Conservation (phyloP, 2,797 vertebrate species). For the Cynopterus sphinx region DNA sequence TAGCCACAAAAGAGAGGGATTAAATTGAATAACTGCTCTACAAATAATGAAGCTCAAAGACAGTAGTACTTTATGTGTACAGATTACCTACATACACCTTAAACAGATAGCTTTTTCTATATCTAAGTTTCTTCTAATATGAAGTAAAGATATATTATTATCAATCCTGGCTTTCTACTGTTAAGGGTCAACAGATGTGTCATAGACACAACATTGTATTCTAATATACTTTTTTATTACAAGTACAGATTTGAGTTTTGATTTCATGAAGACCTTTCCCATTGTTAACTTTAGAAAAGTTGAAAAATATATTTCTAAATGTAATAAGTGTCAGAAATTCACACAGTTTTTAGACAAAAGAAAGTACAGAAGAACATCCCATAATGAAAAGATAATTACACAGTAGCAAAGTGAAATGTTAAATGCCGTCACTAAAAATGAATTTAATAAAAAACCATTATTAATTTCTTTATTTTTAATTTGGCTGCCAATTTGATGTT, state of each 20-base stretch:
- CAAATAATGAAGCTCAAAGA: not conserved
- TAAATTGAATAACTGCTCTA: not conserved
- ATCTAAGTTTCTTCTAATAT: not conserved
- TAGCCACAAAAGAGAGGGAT: not conserved
- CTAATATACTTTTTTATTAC: not conserved
- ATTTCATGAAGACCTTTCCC: not conserved
- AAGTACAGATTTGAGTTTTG: not conserved
- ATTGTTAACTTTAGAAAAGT: slow-evolving; percentile 43
- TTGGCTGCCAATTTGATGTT: slow-evolving; percentile 67
- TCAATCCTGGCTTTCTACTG: not conserved
- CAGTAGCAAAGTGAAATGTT: slow-evolving; percentile 68
- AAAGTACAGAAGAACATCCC: slow-evolving; percentile 16
- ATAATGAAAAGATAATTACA: slow-evolving; percentile 78
- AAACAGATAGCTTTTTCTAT: not conserved
- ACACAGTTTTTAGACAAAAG: slow-evolving; percentile 63
- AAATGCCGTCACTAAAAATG: slow-evolving; percentile 71
- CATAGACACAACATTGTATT: not conserved
- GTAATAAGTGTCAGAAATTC: slow-evolving; percentile 52
- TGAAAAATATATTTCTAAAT: slow-evolving; percentile 53
- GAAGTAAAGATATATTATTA: not conserved
- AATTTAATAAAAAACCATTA: slow-evolving; percentile 48
- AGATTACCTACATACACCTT: not conserved
- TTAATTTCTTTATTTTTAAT: slow-evolving; percentile 70
- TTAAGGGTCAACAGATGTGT: not conserved
- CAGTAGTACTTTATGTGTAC: not conserved